Conservation (phyloP, 2,113 vertebrate genomes). For the Neodon shergylaensis region DNA sequence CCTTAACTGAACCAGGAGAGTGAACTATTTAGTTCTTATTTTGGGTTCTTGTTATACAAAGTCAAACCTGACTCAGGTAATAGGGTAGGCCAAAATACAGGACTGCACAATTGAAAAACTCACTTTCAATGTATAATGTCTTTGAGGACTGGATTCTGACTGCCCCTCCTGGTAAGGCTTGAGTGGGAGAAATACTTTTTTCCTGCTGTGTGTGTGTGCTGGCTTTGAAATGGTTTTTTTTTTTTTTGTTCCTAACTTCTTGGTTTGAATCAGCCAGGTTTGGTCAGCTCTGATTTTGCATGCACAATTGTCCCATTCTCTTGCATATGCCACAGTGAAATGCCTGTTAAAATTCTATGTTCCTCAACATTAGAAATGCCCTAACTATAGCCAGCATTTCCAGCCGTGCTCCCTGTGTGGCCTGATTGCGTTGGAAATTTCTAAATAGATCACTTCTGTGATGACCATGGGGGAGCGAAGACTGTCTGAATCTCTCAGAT, state of each 20-base stretch:
- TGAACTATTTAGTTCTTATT: no score
- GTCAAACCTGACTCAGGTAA: no score
- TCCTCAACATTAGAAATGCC: not conserved
- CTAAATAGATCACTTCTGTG: not conserved
- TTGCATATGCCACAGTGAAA: not conserved
- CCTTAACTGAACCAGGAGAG: no score
- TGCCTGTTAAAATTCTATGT: not conserved
- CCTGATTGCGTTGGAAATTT: not conserved
- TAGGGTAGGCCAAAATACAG: not conserved
- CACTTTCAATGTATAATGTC: not conserved
- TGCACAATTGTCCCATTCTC: not conserved
- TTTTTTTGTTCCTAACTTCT: not conserved
- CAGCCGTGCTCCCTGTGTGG: not conserved
- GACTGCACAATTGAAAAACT: not conserved
- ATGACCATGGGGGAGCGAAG: not conserved
- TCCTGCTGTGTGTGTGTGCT: not conserved
- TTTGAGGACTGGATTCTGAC: not conserved
- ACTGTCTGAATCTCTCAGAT: not conserved
- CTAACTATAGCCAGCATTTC: not conserved
- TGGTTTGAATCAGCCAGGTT: not conserved
- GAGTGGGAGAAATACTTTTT: not conserved
- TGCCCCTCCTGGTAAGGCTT: not conserved
- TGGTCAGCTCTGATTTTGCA: not conserved
- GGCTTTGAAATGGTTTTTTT: not conserved
- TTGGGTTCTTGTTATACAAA: no score